Percentiles rank a stretch among this genome's conserved stretches.
Conservation (phyloP, 2,888 invertebrate genomes). For the Gandaritis pyraliata region DNA sequence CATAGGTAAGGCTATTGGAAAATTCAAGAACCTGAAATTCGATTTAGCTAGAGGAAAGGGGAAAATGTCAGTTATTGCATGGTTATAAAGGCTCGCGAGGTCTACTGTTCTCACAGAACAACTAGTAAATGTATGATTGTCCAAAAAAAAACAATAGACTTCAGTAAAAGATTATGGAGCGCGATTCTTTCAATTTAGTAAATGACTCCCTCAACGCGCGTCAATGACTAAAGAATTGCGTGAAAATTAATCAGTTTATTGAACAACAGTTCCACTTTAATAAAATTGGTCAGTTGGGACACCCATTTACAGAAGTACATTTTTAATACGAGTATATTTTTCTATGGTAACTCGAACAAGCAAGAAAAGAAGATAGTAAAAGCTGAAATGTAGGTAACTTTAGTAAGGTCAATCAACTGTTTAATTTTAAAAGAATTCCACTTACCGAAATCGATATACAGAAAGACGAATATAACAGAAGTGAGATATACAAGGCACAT, state of each 20-base stretch:
- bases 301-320: not conserved
- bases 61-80: too few relatives aligned
- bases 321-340: too few relatives aligned
- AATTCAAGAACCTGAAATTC: too few relatives aligned
- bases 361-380: too few relatives aligned
- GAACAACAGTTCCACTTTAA: slow-evolving; percentile 12
- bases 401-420: too few relatives aligned
- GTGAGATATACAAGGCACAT: slow-evolving; percentile 86
- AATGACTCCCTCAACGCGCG: slow-evolving; percentile 15
- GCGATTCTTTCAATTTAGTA: slow-evolving; percentile 16
- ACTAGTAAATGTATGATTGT: too few relatives aligned
- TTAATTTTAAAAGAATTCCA: not conserved
- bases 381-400: too few relatives aligned
- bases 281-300: slow-evolving; percentile 10
- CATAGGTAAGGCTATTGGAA: too few relatives aligned
- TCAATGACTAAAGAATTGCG: slow-evolving; percentile 15
- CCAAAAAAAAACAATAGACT: not conserved
- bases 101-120: too few relatives aligned
- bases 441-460: slow-evolving; percentile 77
- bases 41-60: too few relatives aligned
- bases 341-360: too few relatives aligned
- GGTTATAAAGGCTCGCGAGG: too few relatives aligned
- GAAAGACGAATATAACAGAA: slow-evolving; percentile 86
- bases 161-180: not conserved
- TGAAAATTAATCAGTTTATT: slow-evolving; percentile 13